phyloP scores from a whole-genome alignment of 2,797 vertebrate genomes.

The Galago senegalensis region DNA sequence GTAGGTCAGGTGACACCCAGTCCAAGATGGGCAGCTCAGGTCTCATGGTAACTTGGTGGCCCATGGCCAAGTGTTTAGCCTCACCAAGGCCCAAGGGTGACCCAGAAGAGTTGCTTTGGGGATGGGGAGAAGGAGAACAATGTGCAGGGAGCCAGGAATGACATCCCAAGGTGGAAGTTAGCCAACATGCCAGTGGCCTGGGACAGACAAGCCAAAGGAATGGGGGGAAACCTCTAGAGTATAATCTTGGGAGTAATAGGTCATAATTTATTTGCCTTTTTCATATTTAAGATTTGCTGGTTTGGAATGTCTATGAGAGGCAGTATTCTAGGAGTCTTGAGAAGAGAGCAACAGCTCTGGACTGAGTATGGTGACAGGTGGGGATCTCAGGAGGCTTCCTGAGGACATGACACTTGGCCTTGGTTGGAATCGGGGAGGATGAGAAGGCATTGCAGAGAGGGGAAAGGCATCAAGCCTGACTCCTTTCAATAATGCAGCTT shows the following conservation, averaged over 20 bases:
- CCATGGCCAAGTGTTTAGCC: neutral
- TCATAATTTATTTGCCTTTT: neutral
- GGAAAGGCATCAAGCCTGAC: constrained; percentile 9
- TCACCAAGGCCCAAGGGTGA: neutral
- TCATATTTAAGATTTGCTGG: neutral
- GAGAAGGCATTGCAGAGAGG: neutral
- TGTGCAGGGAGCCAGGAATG: neutral
- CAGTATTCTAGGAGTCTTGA: neutral
- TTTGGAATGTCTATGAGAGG: neutral
- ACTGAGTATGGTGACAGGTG: neutral
- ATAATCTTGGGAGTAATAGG: neutral
- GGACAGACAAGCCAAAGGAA: neutral
- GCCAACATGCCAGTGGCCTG: neutral
- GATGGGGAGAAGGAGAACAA: neutral
- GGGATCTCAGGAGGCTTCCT: neutral
- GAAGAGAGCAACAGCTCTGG: neutral
- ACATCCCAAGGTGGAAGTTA: neutral
- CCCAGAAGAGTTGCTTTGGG: neutral
- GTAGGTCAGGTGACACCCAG: neutral
- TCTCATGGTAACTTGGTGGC: neutral
- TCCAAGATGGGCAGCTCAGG: neutral
- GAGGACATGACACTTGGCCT: neutral
- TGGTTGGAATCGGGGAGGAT: neutral
- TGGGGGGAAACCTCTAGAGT: neutral
- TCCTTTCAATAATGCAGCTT: constrained; percentile 77